Base-by-base conservation (phyloP, 2,797 vertebrate genomes). In the Intellagama lesueurii region DNA sequence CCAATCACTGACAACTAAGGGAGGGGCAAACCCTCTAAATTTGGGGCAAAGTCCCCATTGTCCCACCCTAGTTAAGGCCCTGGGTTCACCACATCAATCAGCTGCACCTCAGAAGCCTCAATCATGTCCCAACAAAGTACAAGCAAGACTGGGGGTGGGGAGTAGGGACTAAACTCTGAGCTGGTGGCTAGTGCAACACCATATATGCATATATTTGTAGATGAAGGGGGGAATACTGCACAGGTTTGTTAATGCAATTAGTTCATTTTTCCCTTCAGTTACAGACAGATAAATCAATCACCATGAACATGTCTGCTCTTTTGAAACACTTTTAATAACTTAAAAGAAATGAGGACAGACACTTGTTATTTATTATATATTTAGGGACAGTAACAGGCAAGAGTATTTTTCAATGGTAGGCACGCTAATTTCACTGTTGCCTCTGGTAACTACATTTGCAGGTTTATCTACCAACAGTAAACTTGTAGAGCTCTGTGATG, bases 211-310 rank as follows among this genome's bases (percentile, higher is more conserved):
- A 56, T 56, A 52, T 32, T 6, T 87, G 40, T 30, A 70, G 24
- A 92, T 89, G 52, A 70, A 83, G 89, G 91, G 77, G 84, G 94
- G 85, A 66, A 49, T 1, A 56, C 87, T 52, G 90, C 91, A 89
- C 81, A 90, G 89, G 88, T 88, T 83, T 91, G 85, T 91, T 77
- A 83, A 88, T 84, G 78, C 87, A 44, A 30, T 44, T 86, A 1
- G 32, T 92, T 73, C 19, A 22, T 49, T 72, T 94, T 91, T 40
- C 14, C 91, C 93, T 91, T 95, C 93, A 56, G 14, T 11, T 11
- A 83, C 77, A 30, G 19, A 35, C 93, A 95, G 94, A 94, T 94
- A 94, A 95, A 93, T 85, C 91, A n/a, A 87, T 88, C 92, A 92
- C 87, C n/a, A 94, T 94, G 16, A 80, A 56, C 49, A 32, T 80